Conservation (phyloP, 1,140 invertebrate genomes). For the Pseudomyrmex sp. region DNA sequence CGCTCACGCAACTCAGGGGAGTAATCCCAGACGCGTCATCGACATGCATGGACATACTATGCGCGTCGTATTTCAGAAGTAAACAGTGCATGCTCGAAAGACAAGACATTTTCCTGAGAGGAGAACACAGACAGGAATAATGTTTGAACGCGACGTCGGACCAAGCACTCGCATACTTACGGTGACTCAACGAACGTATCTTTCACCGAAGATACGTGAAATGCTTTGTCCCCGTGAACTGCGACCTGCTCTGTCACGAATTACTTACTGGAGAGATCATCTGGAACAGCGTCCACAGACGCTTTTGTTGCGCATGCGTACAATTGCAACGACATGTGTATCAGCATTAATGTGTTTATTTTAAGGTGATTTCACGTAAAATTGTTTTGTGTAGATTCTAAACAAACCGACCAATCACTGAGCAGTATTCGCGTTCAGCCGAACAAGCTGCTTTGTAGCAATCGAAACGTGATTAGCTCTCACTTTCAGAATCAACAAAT, state of each 20-base stretch:
- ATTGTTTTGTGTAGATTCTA: no score
- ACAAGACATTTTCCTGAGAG: background rate
- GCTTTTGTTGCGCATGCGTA: constrained; percentile 37
- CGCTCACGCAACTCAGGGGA: no score
- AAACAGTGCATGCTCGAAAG: constrained; percentile 53
- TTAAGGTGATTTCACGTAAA: no score
- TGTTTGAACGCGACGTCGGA: constrained; percentile 1
- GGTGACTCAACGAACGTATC: constrained; percentile 56
- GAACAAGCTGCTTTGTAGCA: no score
- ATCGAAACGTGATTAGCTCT: no score
- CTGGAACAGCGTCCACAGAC: constrained; percentile 69
- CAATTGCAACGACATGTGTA: no score
- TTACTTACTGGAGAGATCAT: constrained; percentile 71
- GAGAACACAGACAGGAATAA: background rate
- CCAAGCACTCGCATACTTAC: constrained; percentile 47
- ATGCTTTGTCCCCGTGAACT: constrained; percentile 30
- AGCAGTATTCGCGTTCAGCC: no score
- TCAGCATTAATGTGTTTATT: no score
- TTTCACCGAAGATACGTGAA: constrained; percentile 55
- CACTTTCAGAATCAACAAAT: no score
- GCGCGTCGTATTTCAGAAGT: constrained; percentile 42
- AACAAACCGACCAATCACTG: no score
- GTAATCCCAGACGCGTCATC: constrained; percentile 3
- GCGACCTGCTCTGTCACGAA: constrained; percentile 50
- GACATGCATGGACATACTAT: background rate